Base-by-base conservation (phyloP, 2,888 invertebrate species). In the Hylaea fasciaria region DNA sequence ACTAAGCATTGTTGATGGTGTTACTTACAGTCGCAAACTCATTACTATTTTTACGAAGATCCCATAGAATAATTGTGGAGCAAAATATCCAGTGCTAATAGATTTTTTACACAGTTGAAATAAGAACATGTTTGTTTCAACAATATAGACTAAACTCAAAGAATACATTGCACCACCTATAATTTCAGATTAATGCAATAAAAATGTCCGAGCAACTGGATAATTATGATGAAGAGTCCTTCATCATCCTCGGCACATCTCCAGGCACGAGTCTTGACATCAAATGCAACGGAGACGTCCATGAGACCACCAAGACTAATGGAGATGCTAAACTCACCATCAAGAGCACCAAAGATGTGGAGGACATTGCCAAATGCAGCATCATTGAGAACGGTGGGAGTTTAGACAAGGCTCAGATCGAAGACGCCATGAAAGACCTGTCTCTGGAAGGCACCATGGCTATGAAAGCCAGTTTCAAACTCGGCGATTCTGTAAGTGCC, bases 241-340 rank as follows among this genome's bases (percentile, higher is more conserved):
- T 92, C 69, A 91, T 92, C 39, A 88, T 92, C 61, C 82, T 92
- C 13, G 89, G 90, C 3, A 79, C 87, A 0, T 92, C 92, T 4
- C 92, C 92, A 0, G 85, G 87, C 0, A 74, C 83, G 0, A 91
- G 91, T 59, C 64, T 92, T 67, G 89, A 88, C 52, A 71, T 85
- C 10, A 85, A 85, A 51, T 83, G 78, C 58, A 83, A 84, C 49
- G 83, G 83, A 0, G 57, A 77, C 0, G 73, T 74, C 35, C 78
- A 74, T 29, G 78, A 73, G 3, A 71, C 75, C 14, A 37, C n/a
- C 0, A 44, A 59, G 28, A 43, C 57, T 8, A 63, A 59, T 41
- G 52, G 57, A 0, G 52, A 60, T 13, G 22, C 68, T 0, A 59
- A 71, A 0, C 0, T 71, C 0, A 5, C 14, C 35, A 17, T 9